Percentiles rank a stretch among this genome's conserved stretches.
Evolutionary conservation across 2,888 invertebrate genomes (phyloP).

Genomic region (Drosophila paucipuncta): DNA sequence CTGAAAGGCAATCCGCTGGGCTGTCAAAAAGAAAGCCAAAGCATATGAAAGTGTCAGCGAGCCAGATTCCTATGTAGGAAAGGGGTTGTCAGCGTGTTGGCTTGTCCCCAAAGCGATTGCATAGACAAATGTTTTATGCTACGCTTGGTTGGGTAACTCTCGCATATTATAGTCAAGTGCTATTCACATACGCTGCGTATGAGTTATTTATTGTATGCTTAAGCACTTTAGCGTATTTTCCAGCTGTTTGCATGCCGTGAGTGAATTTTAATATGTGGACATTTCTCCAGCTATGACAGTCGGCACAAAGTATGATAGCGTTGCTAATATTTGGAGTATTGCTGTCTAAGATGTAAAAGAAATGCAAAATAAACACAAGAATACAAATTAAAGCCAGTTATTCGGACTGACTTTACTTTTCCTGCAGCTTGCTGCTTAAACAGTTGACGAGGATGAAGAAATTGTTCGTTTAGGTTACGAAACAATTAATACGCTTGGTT

Average conservation of each 20-base stretch:
- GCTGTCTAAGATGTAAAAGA: not conserved
- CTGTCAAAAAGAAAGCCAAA: constrained; percentile 2
- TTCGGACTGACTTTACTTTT: not conserved
- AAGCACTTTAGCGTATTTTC: not conserved
- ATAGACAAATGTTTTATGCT: constrained; percentile 1
- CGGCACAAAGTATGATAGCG: not conserved
- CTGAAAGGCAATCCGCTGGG: not conserved
- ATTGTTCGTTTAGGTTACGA: not conserved
- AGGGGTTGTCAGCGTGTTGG: not conserved
- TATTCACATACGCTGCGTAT: constrained; percentile 4
- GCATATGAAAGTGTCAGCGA: not conserved
- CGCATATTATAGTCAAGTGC: not conserved
- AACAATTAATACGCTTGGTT: constrained; percentile 19
- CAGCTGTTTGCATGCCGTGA: constrained; percentile 2
- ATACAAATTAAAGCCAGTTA: not conserved
- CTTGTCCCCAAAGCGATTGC: constrained; percentile 2
- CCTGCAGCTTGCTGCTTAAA: not conserved
- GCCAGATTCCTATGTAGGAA: not conserved
- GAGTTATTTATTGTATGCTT: constrained; percentile 2
- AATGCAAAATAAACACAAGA: not conserved
- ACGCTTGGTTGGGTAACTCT: constrained; percentile 1
- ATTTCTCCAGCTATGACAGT: not conserved
- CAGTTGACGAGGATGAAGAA: not conserved
- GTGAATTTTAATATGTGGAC: not conserved
- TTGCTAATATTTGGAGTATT: not conserved